phyloP scores from a whole-genome alignment of 2,797 vertebrate genomes.

The Cossypha niveicapilla region DNA sequence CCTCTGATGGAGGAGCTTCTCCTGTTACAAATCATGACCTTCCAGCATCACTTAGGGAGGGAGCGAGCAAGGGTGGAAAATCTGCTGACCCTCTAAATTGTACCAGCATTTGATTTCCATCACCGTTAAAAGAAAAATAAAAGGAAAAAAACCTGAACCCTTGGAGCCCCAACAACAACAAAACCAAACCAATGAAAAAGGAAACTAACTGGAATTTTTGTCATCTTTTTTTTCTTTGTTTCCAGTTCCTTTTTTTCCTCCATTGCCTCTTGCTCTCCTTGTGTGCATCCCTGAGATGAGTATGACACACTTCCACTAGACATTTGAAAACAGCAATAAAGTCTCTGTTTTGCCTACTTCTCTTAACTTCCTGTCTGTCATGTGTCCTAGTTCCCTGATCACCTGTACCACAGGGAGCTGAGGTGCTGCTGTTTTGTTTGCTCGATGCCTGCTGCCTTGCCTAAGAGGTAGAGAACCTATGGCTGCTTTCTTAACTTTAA shows the following conservation, averaged over 20 bases:
- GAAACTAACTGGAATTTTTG: not conserved
- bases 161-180: not conserved
- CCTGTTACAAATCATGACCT: rapidly evolving
- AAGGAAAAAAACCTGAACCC: rapidly evolving
- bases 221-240: not conserved
- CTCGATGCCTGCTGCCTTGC: not conserved
- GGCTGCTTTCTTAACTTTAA: not conserved
- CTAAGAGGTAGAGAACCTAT: not conserved
- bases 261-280: not conserved
- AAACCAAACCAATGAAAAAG: rapidly evolving
- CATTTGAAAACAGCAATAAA: not conserved
- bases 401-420: not conserved
- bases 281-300: not conserved
- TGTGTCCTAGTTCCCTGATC: not conserved
- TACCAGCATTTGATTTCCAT: not conserved
- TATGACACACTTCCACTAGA: not conserved
- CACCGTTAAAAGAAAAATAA: not conserved
- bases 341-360: not conserved
- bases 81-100: not conserved
- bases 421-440: not conserved
- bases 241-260: not conserved
- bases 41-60: rapidly evolving
- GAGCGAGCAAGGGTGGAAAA: not conserved
- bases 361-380: not conserved
- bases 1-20: not conserved